Base-by-base conservation (phyloP, 1,140 invertebrate genomes). In the Homarus americanus region DNA sequence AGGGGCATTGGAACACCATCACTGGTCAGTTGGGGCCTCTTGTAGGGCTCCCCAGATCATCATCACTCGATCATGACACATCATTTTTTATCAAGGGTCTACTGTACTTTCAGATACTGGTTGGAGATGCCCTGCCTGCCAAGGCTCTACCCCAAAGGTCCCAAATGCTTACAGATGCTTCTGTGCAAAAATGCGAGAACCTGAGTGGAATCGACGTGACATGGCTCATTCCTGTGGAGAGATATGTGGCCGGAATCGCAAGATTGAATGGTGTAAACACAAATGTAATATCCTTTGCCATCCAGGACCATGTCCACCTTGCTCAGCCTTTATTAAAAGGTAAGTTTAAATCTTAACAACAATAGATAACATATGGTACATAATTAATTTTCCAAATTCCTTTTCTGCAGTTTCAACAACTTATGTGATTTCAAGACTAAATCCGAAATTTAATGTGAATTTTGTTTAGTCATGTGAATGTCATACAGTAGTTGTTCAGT, bases 71-170 rank as follows among this genome's bases (percentile, higher is more conserved):
- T n/a, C n/a, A n/a, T n/a, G n/a, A n/a, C n/a, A 80, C 28, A 92
- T 79, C 92, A 90, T 93, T 93, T 58, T 49, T n/a, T n/a, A n/a
- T n/a, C n/a, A n/a, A n/a, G n/a, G n/a, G n/a, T n/a, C n/a, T 63
- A 15, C 58, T 69, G 28, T 9, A 32, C 73, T 94, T 94, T 79
- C 94, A 96, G 96, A 97, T 75, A 95, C 95, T 36, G 96, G 96
- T 93, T 99, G 98, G 98, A 96, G 98, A 32, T 99, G 98, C 94
- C 98, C 98, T 24, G 97, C 97, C 0, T 98, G 98, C 94, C 97
- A 98, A 93, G 96, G 97, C 93, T 95, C 96, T 1, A 95, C 95
- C 53, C 93, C 95, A 12, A 94, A 95, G 20, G 94, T 97, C 40
- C 97, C 97, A 0, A 94, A 95, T 0, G 95, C 96, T 32, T 98